These are phyloP conservation scores for Vultur gryphus DNA, from an alignment of 2,797 vertebrate species.

Conservation along the genomic window DNA sequence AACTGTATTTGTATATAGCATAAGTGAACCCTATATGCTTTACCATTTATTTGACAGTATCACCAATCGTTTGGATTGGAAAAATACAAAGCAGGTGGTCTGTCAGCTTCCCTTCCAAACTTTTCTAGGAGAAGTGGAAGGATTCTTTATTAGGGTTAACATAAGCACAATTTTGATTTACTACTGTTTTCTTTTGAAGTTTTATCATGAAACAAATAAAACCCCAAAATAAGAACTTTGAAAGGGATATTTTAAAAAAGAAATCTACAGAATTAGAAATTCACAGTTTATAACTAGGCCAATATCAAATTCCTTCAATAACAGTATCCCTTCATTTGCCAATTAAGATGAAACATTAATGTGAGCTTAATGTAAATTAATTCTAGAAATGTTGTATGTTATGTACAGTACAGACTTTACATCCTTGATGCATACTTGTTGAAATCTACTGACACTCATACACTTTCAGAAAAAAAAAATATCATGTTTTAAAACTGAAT, in stretches of 20 bases:
- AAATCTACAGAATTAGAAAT: slow-evolving; percentile 62
- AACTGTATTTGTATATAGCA: background rate
- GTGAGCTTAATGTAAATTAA: slow-evolving; percentile 53
- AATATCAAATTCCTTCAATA: slow-evolving; percentile 65
- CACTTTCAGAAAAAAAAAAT: background rate
- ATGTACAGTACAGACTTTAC: slow-evolving; percentile 64
- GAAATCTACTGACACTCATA: slow-evolving; percentile 62
- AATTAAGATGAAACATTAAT: slow-evolving; percentile 59
- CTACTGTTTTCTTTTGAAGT: slow-evolving; percentile 21
- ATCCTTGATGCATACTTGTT: slow-evolving; percentile 44
- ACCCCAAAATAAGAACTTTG: slow-evolving; percentile 1
- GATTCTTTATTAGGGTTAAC: slow-evolving; percentile 47
- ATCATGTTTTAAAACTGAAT: slow-evolving; percentile 31
- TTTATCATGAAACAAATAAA: slow-evolving; percentile 36
- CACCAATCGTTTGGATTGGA: background rate
- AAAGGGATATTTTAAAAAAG: slow-evolving; percentile 39
- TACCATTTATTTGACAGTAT: background rate
- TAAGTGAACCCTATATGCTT: background rate
- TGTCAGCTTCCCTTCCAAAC: slow-evolving; percentile 29
- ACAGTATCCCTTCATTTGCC: slow-evolving; percentile 59
- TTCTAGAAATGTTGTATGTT: slow-evolving; percentile 61
- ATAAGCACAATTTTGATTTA: slow-evolving; percentile 44
- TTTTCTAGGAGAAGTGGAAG: background rate
- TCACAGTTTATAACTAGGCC: slow-evolving; percentile 69
- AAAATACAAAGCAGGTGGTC: background rate